phyloP scores from a whole-genome alignment of 2,797 vertebrate species.

The Fistularia tabacaria region DNA sequence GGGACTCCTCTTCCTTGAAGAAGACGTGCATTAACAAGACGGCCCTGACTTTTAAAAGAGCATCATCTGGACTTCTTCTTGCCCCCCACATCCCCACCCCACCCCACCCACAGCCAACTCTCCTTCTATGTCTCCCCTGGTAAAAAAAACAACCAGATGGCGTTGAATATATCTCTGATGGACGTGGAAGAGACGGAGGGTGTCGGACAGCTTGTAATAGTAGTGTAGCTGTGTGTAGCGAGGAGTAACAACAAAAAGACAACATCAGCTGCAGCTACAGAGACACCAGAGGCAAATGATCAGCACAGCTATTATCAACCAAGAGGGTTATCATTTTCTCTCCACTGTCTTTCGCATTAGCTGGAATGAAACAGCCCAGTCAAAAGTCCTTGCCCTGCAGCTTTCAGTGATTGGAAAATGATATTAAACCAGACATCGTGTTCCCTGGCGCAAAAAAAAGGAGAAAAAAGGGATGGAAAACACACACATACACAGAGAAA shows the following conservation, averaged over 20 bases:
- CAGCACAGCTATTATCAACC: constrained; percentile 58
- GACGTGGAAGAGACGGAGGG: constrained; percentile 45
- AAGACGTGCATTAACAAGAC: constrained; percentile 31
- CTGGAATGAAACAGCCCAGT: constrained; percentile 63
- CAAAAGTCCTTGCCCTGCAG: constrained; percentile 65
- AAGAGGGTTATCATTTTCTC: constrained; percentile 58
- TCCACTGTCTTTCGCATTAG: constrained; percentile 65
- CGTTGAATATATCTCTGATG: constrained; percentile 57
- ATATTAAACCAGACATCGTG: constrained; percentile 73
- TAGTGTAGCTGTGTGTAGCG: constrained; percentile 36
- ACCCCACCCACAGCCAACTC: constrained; percentile 12
- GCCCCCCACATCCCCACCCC: neutral
- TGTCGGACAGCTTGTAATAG: constrained; percentile 63
- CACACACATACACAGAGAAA: constrained; percentile 23
- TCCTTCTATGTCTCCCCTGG: constrained; percentile 6
- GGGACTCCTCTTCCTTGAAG: constrained; percentile 50
- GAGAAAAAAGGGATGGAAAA: neutral
- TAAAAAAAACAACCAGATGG: constrained; percentile 67
- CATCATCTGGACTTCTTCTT: constrained; percentile 24
- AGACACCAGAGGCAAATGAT: constrained; percentile 68
- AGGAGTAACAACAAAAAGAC: constrained; percentile 57
- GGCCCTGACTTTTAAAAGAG: constrained; percentile 33
- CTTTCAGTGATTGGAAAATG: constrained; percentile 73
- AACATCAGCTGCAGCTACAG: constrained; percentile 48
- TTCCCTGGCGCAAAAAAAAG: constrained; percentile 46